Evolutionary conservation across 2,888 invertebrate species (phyloP).

Genomic region (Agrilus mali): DNA sequence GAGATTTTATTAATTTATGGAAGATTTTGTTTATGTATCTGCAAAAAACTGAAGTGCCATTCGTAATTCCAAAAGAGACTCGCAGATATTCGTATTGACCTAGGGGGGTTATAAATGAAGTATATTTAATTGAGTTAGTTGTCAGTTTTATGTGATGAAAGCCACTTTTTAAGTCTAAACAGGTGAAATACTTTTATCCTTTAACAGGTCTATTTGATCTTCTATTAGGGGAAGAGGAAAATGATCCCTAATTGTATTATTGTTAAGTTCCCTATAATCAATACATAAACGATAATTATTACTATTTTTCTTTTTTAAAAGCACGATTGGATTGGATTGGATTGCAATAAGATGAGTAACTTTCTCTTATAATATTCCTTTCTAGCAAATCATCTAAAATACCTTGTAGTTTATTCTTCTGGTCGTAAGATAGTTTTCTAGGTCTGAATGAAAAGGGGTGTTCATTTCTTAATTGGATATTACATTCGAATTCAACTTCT

Average conservation of each 20-base stretch:
- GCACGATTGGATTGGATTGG: slow-evolving; percentile 18
- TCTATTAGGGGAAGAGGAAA: slow-evolving; percentile 20
- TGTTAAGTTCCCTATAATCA: slow-evolving; percentile 19
- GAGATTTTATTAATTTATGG: too few relatives aligned
- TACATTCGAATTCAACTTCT: slow-evolving; percentile 13
- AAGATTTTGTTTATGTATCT: too few relatives aligned
- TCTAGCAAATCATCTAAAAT: slow-evolving; percentile 12
- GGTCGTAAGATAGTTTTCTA: slow-evolving; percentile 11
- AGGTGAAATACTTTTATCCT: too few relatives aligned
- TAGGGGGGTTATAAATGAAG: too few relatives aligned
- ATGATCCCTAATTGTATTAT: slow-evolving; percentile 16
- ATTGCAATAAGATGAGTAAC: slow-evolving; percentile 19
- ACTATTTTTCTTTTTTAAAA: slow-evolving; percentile 18
- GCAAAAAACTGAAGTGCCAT: too few relatives aligned
- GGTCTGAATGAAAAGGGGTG: slow-evolving; percentile 11
- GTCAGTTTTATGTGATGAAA: too few relatives aligned
- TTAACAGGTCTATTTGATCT: slow-evolving; percentile 9
- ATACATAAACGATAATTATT: slow-evolving; percentile 17
- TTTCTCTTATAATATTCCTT: slow-evolving; percentile 11
- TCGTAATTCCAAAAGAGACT: too few relatives aligned
- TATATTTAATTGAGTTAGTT: too few relatives aligned
- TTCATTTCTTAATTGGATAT: slow-evolving; percentile 9
- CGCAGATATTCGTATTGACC: too few relatives aligned
- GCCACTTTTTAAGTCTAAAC: too few relatives aligned
- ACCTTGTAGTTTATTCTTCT: slow-evolving; percentile 9